A percentile compares a stretch with the other conserved stretches of the same genome.
phyloP scores from a whole-genome alignment of 2,797 vertebrate genomes.

The Meda fulgida region DNA sequence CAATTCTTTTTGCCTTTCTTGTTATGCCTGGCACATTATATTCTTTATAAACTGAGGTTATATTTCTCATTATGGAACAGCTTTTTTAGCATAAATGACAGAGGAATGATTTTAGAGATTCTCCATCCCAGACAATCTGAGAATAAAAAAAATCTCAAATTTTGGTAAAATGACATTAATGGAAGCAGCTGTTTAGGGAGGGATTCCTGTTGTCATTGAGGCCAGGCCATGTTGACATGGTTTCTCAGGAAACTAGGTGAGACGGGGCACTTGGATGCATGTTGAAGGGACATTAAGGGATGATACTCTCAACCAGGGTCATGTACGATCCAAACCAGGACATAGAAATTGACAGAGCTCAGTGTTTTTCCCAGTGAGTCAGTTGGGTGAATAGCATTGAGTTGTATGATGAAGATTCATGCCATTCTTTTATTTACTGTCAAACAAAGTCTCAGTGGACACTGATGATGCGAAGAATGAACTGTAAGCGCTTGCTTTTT shows the following conservation, averaged over 20 bases:
- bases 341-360: not conserved
- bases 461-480: not conserved
- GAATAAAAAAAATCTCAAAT: conserved; percentile 5
- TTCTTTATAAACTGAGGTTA: conserved; percentile 13
- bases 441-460: conserved; percentile 8
- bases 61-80: not conserved
- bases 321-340: conserved; percentile 9
- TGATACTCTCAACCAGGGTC: not conserved
- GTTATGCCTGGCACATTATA: conserved; percentile 26
- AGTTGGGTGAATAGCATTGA: not conserved
- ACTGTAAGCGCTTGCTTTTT: not conserved
- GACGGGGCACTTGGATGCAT: conserved; percentile 54
- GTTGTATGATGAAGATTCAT: conserved; percentile 1
- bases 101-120: not conserved
- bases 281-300: conserved; percentile 19
- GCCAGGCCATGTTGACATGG: conserved; percentile 68
- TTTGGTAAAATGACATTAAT: conserved; percentile 58
- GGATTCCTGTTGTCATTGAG: conserved; percentile 72
- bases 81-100: not conserved
- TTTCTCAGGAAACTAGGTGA: conserved; percentile 65
- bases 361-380: not conserved
- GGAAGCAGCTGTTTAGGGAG: conserved; percentile 78
- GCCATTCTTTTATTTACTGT: conserved; percentile 33
- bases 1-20: conserved; percentile 63
- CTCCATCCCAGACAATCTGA: not conserved